These are phyloP conservation scores for Rhinella marina DNA, from an alignment of 2,797 vertebrate genomes.

Conservation along the genomic window DNA sequence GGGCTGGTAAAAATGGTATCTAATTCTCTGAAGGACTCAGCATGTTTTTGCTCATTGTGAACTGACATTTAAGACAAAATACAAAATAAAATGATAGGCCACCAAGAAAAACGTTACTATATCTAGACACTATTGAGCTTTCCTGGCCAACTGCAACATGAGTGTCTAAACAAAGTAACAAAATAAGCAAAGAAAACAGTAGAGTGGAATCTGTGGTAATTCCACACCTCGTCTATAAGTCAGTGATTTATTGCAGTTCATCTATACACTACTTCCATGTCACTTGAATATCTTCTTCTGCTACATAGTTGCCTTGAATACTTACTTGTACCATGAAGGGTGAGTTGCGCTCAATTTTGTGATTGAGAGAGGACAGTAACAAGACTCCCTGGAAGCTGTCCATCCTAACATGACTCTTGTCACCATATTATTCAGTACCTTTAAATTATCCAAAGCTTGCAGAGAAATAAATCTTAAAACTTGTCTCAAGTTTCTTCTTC, in stretches of 20 bases:
- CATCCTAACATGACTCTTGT: conserved; percentile 49
- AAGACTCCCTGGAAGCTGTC: conserved; percentile 35
- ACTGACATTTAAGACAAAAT: too few relatives aligned
- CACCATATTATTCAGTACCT: conserved; percentile 55
- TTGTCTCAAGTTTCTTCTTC: conserved; percentile 65
- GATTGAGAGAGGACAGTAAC: conserved; percentile 34
- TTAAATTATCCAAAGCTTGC: conserved; percentile 55
- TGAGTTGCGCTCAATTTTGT: conserved; percentile 30
- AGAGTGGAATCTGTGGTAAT: conserved; percentile 48
- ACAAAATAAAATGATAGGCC: not conserved
- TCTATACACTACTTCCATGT: conserved; percentile 28
- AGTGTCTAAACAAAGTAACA: conserved; percentile 40
- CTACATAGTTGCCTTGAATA: conserved; percentile 6
- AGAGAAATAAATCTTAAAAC: conserved; percentile 56
- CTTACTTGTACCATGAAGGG: conserved; percentile 12
- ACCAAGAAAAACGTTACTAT: not conserved
- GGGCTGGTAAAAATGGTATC: too few relatives aligned
- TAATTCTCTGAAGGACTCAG: too few relatives aligned
- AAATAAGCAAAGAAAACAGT: conserved; percentile 53
- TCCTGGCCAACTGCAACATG: not conserved
- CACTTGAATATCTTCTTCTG: conserved; percentile 22
- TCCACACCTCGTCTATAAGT: conserved; percentile 44
- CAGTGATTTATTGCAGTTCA: conserved; percentile 48
- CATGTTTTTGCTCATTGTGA: too few relatives aligned
- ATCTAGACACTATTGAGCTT: not conserved